Evolutionary conservation across 1,140 invertebrate species (phyloP).

Genomic region (Apis laboriosa): DNA sequence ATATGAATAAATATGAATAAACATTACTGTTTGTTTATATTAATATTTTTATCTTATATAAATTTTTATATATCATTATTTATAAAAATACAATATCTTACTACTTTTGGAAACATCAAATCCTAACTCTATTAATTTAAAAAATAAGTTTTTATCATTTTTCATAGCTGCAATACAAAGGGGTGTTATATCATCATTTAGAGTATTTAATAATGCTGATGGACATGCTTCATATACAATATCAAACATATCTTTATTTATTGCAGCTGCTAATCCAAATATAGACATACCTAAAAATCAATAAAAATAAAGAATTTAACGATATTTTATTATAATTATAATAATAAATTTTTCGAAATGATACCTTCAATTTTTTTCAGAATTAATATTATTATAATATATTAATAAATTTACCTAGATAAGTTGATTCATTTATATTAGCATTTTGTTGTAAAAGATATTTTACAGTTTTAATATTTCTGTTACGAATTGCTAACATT

Average conservation of each 20-base stretch:
- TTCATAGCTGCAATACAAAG: constrained; percentile 76
- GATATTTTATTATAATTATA: background rate
- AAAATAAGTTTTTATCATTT: constrained; percentile 73
- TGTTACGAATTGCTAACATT: constrained; percentile 81
- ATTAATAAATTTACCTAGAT: constrained; percentile 74
- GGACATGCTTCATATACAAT: constrained; percentile 69
- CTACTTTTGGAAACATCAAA: constrained; percentile 65
- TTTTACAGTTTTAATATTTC: constrained; percentile 75
- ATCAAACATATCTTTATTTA: constrained; percentile 72
- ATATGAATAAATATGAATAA: too few relatives aligned
- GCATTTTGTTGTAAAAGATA: constrained; percentile 75
- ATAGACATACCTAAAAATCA: constrained; percentile 70
- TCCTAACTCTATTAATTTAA: constrained; percentile 68
- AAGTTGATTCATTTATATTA: constrained; percentile 76
- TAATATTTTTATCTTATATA: too few relatives aligned
- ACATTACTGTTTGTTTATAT: too few relatives aligned
- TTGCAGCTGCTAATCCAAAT: constrained; percentile 71
- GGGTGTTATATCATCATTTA: constrained; percentile 73
- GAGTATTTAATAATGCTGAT: constrained; percentile 61
- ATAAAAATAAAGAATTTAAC: background rate
- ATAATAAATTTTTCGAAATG: background rate
- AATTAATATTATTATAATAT: background rate
- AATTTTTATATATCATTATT: background rate
- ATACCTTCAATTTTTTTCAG: background rate
- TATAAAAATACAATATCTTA: constrained; percentile 49